phyloP scores from a whole-genome alignment of 2,888 invertebrate genomes.

The Eretmocerus hayati region DNA sequence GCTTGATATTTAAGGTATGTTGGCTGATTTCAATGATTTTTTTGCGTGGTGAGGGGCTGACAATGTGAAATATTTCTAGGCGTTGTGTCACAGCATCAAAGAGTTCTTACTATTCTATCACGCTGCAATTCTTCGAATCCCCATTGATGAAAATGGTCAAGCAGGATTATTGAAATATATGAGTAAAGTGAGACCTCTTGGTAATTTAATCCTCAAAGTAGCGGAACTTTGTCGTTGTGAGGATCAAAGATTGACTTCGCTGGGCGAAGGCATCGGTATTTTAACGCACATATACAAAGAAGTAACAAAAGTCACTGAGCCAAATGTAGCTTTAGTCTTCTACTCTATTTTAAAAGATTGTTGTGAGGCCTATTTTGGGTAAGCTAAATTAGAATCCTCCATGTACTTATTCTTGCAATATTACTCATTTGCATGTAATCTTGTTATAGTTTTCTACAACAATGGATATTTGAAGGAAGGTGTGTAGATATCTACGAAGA shows the following conservation, averaged over 20 bases:
- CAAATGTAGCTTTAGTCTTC: constrained; percentile 51
- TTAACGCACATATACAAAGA: constrained; percentile 61
- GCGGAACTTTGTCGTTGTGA: constrained; percentile 36
- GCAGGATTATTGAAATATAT: constrained; percentile 30
- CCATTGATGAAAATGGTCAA: constrained; percentile 22
- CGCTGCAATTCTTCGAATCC: constrained; percentile 34
- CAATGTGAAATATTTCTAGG: constrained; percentile 23
- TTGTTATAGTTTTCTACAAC: constrained; percentile 59
- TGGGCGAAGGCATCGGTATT: constrained; percentile 52
- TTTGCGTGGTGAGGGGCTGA: not conserved
- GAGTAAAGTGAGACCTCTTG: constrained; percentile 32
- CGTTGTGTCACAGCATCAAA: constrained; percentile 39
- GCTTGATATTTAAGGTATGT: constrained; percentile 38
- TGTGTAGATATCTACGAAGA: constrained; percentile 75
- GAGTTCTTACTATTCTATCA: constrained; percentile 40
- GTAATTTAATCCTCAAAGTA: constrained; percentile 34
- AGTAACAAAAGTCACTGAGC: constrained; percentile 55
- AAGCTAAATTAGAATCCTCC: constrained; percentile 26
- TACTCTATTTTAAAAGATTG: constrained; percentile 53
- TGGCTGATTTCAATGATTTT: not conserved
- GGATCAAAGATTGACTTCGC: constrained; percentile 23
- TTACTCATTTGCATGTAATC: not conserved
- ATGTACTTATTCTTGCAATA: not conserved
- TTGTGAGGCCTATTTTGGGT: constrained; percentile 58
- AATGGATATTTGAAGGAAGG: constrained; percentile 80